These are phyloP conservation scores for Hydroisotoma schaefferi DNA, from an alignment of 2,888 invertebrate genomes.

Conservation along the genomic window DNA sequence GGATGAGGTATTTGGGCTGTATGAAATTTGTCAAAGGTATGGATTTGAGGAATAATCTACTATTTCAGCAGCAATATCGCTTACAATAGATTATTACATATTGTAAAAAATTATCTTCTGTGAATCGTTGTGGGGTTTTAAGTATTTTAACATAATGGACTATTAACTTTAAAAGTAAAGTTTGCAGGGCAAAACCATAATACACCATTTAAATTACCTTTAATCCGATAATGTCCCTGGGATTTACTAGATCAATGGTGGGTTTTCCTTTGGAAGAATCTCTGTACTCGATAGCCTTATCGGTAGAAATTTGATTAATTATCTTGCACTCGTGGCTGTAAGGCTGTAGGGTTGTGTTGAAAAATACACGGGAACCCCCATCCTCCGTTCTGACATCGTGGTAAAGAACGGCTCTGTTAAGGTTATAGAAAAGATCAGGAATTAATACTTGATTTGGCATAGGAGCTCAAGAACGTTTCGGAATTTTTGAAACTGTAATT, in stretches of 20 bases:
- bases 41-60: too few relatives aligned
- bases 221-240: neutral
- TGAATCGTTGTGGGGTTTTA: too few relatives aligned
- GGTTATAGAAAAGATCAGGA: neutral
- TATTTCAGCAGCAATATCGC: too few relatives aligned
- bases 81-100: too few relatives aligned
- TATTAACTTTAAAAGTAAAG: too few relatives aligned
- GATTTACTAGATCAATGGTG: neutral
- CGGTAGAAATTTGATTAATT: slow-evolving; percentile 1
- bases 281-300: slow-evolving; percentile 5
- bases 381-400: neutral
- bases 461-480: neutral
- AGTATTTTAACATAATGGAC: too few relatives aligned
- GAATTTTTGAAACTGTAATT: too few relatives aligned
- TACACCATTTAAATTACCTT: too few relatives aligned
- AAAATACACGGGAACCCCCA: neutral
- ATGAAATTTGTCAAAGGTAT: too few relatives aligned
- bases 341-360: neutral
- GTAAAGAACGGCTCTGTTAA: slow-evolving; percentile 1
- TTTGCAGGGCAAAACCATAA: too few relatives aligned
- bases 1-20: too few relatives aligned
- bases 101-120: too few relatives aligned
- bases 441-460: neutral
- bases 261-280: neutral
- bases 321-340: neutral